A percentile compares a stretch with the other conserved stretches of the same genome.
phyloP scores from a whole-genome alignment of 2,888 invertebrate genomes.

The Asteroscopus sphinx region DNA sequence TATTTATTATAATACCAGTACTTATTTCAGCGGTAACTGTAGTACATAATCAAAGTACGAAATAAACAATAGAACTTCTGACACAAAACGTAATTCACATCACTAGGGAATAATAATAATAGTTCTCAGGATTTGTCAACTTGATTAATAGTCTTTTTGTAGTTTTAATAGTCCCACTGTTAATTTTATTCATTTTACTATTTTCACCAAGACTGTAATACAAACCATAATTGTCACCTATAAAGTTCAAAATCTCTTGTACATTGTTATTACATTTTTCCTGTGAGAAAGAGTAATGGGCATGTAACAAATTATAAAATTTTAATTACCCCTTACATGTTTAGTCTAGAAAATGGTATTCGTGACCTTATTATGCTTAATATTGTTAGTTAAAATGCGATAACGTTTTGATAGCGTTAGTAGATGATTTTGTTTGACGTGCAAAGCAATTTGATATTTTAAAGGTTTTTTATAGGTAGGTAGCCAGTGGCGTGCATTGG shows the following conservation, averaged over 20 bases:
- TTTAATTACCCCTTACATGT: slow-evolving; percentile 47
- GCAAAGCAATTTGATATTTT: slow-evolving; percentile 22
- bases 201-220: slow-evolving; percentile 1
- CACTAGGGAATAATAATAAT: slow-evolving; percentile 7
- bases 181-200: slow-evolving; percentile 9
- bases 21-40: no score
- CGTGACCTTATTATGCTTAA: slow-evolving; percentile 23
- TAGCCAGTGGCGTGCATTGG: no score
- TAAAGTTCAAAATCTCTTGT: slow-evolving; percentile 20
- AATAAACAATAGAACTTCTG: no score
- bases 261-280: not conserved
- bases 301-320: slow-evolving; percentile 44
- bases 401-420: slow-evolving; percentile 18
- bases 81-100: not conserved
- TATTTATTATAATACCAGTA: no score
- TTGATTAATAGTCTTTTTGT: slow-evolving; percentile 42
- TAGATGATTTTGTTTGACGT: slow-evolving; percentile 24
- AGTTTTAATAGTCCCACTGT: slow-evolving; percentile 9
- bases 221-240: not conserved
- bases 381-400: slow-evolving; percentile 21
- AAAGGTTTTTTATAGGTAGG: not conserved
- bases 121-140: slow-evolving; percentile 23
- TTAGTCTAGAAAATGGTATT: slow-evolving; percentile 41
- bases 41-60: no score
- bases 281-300: slow-evolving; percentile 33